Evolutionary conservation across 2,797 vertebrate genomes (phyloP).

Genomic region (Acestrorhynchus altus): DNA sequence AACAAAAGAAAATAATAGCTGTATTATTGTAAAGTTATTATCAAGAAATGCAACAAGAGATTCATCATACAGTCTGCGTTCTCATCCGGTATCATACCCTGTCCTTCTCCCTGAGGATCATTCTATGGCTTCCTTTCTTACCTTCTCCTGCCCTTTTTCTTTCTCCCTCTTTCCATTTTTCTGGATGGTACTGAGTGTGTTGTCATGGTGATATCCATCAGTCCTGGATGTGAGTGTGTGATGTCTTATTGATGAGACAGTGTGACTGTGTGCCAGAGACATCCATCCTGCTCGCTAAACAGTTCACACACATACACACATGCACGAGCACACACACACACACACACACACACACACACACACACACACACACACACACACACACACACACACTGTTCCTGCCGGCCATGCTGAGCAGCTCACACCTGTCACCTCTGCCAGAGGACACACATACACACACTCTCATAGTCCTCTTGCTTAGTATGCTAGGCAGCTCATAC

Average conservation of each 20-base stretch:
- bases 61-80: conserved; percentile 52
- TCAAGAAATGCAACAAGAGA: conserved; percentile 9
- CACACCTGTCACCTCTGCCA: conserved; percentile 55
- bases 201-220: conserved; percentile 85
- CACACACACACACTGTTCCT: conserved; percentile 34
- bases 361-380: conserved; percentile 5
- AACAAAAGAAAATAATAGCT: too few species aligned
- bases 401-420: conserved; percentile 49
- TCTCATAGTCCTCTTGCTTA: conserved; percentile 42
- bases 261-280: conserved; percentile 65
- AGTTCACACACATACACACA: conserved; percentile 48
- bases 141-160: conserved; percentile 29
- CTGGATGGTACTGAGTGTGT: conserved; percentile 77
- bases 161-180: conserved; percentile 43
- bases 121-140: conserved; percentile 41
- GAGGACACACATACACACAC: conserved; percentile 38
- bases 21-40: too few species aligned
- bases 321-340: background rate
- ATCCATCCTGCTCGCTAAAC: conserved; percentile 62
- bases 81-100: conserved; percentile 53
- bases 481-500: conserved; percentile 52
- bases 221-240: conserved; percentile 82
- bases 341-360: conserved; percentile 13
- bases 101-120: conserved; percentile 21
- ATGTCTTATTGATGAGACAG: conserved; percentile 82